Conservation (phyloP, 2,888 invertebrate genomes). For the Ophraella communa region DNA sequence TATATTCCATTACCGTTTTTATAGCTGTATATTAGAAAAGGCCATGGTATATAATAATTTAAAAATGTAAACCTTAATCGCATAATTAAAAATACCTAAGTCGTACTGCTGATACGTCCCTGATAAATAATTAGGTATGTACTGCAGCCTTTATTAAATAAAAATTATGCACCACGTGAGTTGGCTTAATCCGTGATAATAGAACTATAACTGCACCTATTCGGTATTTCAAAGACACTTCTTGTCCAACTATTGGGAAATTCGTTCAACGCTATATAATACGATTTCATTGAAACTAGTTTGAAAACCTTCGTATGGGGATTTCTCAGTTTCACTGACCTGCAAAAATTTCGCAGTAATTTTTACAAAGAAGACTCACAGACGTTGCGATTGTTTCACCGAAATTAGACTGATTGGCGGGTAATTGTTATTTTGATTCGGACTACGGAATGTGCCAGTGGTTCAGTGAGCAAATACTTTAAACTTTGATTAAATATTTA, state of each 20-base stretch:
- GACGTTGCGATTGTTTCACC: conserved; percentile 1
- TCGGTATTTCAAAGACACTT: conserved; percentile 9
- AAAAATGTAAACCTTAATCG: too few relatives aligned
- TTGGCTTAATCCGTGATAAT: conserved; percentile 8
- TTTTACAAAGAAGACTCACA: neutral
- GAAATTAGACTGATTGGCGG: neutral
- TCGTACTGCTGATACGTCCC: neutral
- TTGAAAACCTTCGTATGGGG: conserved; percentile 13
- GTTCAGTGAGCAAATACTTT: neutral
- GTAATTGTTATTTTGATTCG: neutral
- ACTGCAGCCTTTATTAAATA: neutral
- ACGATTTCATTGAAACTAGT: conserved; percentile 1
- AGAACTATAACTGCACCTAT: conserved; percentile 3
- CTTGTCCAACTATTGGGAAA: conserved; percentile 15
- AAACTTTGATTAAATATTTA: neutral
- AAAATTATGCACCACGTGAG: conserved; percentile 3
- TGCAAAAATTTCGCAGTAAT: conserved; percentile 17
- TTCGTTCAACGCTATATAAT: conserved; percentile 6
- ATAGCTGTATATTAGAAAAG: too few relatives aligned
- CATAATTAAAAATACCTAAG: too few relatives aligned
- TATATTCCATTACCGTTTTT: too few relatives aligned
- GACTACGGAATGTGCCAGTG: neutral
- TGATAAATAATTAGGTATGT: neutral
- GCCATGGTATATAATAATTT: too few relatives aligned
- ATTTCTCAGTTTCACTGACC: conserved; percentile 25